Evolutionary conservation across 2,797 vertebrate genomes (phyloP).

Genomic region (Oophaga sylvatica): DNA sequence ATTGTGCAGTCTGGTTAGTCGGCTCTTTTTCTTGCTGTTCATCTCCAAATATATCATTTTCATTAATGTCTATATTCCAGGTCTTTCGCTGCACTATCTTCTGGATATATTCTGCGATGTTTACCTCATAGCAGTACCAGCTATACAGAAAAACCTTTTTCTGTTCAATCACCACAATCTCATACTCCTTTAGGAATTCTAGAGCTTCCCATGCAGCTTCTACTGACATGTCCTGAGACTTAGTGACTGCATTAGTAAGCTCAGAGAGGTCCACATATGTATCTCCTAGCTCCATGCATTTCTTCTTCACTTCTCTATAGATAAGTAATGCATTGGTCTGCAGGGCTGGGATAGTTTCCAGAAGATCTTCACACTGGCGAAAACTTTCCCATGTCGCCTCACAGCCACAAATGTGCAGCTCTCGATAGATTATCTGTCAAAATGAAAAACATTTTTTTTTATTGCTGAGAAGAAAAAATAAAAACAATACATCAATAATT

Average conservation of each 20-base stretch:
- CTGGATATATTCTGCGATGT: conserved; percentile 72
- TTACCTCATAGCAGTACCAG: conserved; percentile 75
- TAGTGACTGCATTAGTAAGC: conserved; percentile 65
- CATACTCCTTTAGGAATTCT: conserved; percentile 74
- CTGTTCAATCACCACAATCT: conserved; percentile 71
- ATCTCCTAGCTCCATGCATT: conserved; percentile 76
- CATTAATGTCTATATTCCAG: conserved; percentile 72
- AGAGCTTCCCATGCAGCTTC: conserved; percentile 72
- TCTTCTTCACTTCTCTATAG: conserved; percentile 74
- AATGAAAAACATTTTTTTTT: conserved; percentile 1
- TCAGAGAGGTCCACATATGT: conserved; percentile 72
- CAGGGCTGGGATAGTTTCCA: conserved; percentile 69
- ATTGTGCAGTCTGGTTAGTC: too few relatives aligned
- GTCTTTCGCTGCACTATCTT: conserved; percentile 64
- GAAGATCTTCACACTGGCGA: conserved; percentile 69
- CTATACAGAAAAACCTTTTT: conserved; percentile 70
- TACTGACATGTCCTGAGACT: conserved; percentile 60
- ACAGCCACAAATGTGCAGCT: conserved; percentile 73
- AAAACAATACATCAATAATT: not conserved
- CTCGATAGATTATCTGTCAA: conserved; percentile 74
- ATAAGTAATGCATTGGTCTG: conserved; percentile 76
- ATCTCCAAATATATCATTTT: conserved; percentile 68
- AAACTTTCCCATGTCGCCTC: conserved; percentile 76
- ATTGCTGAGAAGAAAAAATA: not conserved
- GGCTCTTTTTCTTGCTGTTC: not conserved